phyloP scores from a whole-genome alignment of 2,888 invertebrate species.

The Amblyjoppa fuscipennis region DNA sequence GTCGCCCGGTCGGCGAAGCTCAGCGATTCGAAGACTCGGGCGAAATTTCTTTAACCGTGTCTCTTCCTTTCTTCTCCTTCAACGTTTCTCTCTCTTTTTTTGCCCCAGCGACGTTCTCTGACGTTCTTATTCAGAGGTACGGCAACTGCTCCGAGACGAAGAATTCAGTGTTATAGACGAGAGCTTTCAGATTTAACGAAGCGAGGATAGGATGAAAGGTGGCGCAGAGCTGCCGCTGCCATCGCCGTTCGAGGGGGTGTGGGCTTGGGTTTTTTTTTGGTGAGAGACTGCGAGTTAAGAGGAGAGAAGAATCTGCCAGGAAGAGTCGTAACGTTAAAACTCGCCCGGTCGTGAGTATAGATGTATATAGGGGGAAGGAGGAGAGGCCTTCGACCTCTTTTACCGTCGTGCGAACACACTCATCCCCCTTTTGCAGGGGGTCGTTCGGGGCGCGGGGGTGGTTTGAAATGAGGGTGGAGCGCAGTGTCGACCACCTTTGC shows the following conservation, averaged over 20 bases:
- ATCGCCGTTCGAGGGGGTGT: constrained; percentile 17
- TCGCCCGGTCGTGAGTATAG: constrained; percentile 21
- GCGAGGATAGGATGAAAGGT: constrained; percentile 67
- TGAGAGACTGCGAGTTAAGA: constrained; percentile 9
- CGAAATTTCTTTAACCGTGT: constrained; percentile 36
- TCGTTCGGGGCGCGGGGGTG: neutral
- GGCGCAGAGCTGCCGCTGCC: constrained; percentile 16
- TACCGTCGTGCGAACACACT: constrained; percentile 34
- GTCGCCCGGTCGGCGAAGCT: constrained; percentile 10
- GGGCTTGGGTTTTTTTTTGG: neutral
- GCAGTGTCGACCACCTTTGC: constrained; percentile 38
- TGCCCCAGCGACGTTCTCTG: neutral
- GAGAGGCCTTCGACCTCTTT: constrained; percentile 22
- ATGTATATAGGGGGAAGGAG: neutral
- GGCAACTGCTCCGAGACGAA: constrained; percentile 35
- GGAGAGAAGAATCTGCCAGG: constrained; percentile 29
- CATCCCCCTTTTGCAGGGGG: neutral
- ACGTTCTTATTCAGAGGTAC: constrained; percentile 5
- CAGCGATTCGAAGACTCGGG: constrained; percentile 34
- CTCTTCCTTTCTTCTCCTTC: neutral
- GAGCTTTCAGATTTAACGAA: constrained; percentile 67
- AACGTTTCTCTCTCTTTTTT: constrained; percentile 5
- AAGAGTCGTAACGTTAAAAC: constrained; percentile 60
- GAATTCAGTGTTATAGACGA: constrained; percentile 65
- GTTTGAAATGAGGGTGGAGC: neutral